Conservation (phyloP, 2,888 invertebrate genomes). For the Noctua comes region DNA sequence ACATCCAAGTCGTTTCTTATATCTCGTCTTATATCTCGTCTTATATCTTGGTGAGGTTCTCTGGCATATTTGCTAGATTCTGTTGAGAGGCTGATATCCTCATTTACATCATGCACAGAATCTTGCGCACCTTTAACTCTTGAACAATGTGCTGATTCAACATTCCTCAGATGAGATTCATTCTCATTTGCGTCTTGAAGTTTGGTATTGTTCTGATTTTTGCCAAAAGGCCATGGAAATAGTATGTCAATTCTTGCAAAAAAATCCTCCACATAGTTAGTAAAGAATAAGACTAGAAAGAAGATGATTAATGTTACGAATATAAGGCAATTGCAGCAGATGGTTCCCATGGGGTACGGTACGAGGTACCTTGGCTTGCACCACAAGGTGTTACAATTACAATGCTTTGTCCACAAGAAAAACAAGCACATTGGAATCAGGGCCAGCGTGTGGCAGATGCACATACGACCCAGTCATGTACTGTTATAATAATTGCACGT, state of each 20-base stretch:
- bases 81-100: not conserved
- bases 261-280: slow-evolving; percentile 68
- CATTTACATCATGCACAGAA: not conserved
- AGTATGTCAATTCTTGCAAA: slow-evolving; percentile 56
- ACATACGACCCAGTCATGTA: slow-evolving; percentile 69
- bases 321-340: slow-evolving; percentile 57
- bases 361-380: slow-evolving; percentile 17
- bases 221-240: slow-evolving; percentile 59
- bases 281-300: slow-evolving; percentile 64
- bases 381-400: slow-evolving; percentile 54
- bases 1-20: slow-evolving; percentile 32
- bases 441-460: slow-evolving; percentile 62
- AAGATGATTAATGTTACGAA: slow-evolving; percentile 57
- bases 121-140: not conserved
- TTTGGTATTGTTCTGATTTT: not conserved
- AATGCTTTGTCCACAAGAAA: slow-evolving; percentile 62
- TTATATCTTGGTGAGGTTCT: slow-evolving; percentile 2
- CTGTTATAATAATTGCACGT: slow-evolving; percentile 65
- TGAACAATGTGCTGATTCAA: not conserved
- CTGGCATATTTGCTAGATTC: not conserved
- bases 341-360: slow-evolving; percentile 17
- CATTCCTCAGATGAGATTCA: not conserved
- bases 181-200: not conserved
- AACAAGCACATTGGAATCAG: slow-evolving; percentile 68
- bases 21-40: slow-evolving; percentile 21